phyloP scores from a whole-genome alignment of 2,888 invertebrate genomes.

The Cordilura impudica region DNA sequence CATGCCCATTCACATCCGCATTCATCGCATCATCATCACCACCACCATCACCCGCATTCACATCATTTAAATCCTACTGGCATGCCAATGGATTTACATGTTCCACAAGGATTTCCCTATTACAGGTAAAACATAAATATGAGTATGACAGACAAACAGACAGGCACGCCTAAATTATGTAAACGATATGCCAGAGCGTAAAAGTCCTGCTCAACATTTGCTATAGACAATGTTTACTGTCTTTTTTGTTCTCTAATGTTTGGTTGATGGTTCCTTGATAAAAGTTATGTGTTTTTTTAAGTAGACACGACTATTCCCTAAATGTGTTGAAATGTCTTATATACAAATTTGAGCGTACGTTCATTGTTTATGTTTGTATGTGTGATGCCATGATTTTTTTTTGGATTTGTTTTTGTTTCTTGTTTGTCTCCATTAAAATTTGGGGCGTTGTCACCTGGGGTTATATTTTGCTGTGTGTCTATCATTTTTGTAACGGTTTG shows the following conservation, averaged over 20 bases:
- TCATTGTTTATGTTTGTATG: not conserved
- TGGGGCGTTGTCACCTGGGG: slow-evolving; percentile 59
- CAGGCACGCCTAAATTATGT: slow-evolving; percentile 63
- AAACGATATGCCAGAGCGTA: not conserved
- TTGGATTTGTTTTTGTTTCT: slow-evolving; percentile 40
- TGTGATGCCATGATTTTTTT: slow-evolving; percentile 44
- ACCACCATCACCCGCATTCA: slow-evolving; percentile 78
- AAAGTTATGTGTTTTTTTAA: too few relatives aligned
- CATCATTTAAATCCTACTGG: slow-evolving; percentile 80
- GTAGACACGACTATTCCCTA: slow-evolving; percentile 28
- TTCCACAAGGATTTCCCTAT: slow-evolving; percentile 94
- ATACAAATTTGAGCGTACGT: slow-evolving; percentile 11
- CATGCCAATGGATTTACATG: slow-evolving; percentile 94
- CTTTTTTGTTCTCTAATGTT: slow-evolving; percentile 22
- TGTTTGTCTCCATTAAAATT: slow-evolving; percentile 24
- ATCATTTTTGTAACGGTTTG: slow-evolving; percentile 2
- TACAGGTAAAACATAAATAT: slow-evolving; percentile 83
- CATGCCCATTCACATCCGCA: slow-evolving; percentile 69
- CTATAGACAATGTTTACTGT: slow-evolving; percentile 4
- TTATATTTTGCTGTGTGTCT: not conserved
- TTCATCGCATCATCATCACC: slow-evolving; percentile 67
- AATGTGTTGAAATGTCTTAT: slow-evolving; percentile 10
- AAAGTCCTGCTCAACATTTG: slow-evolving; percentile 57
- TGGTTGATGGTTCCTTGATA: slow-evolving; percentile 33
- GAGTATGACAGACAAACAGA: not conserved